Percentiles rank a stretch among this genome's conserved stretches.
These are phyloP conservation scores for Mus spicilegus DNA, from an alignment of 2,113 vertebrate genomes.

Conservation along the genomic window DNA sequence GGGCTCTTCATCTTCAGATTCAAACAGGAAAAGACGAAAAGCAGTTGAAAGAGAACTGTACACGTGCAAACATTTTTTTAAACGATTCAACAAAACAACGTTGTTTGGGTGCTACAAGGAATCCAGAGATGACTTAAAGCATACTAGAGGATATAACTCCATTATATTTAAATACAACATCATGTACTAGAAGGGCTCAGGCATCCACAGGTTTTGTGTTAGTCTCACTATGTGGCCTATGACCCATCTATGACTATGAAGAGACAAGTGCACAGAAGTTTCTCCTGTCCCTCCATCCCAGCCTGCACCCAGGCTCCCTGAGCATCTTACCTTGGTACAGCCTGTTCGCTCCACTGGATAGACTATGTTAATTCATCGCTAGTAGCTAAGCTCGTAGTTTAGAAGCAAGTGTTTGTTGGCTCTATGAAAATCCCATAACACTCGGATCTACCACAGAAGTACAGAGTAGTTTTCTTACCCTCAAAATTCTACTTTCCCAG, in stretches of 20 bases:
- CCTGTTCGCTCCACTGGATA: not conserved
- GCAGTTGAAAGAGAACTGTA: not conserved
- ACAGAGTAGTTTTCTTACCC: not conserved
- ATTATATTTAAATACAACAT: not conserved
- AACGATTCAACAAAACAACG: not conserved
- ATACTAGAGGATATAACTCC: no score
- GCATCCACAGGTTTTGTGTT: not conserved
- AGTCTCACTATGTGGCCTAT: not conserved
- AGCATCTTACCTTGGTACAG: not conserved
- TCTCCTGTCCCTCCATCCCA: not conserved
- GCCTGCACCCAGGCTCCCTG: no score
- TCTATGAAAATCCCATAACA: not conserved
- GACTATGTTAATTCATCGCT: not conserved
- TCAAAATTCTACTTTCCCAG: not conserved
- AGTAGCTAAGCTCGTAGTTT: not conserved
- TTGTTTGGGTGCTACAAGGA: not conserved
- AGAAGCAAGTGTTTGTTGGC: not conserved
- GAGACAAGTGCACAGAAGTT: not conserved
- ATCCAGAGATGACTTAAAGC: not conserved
- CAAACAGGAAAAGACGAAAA: not conserved
- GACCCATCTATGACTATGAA: not conserved
- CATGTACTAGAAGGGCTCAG: not conserved
- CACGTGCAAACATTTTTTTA: not conserved
- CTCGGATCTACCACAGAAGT: not conserved
- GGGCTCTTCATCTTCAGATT: not conserved